Conservation (phyloP, 23 tunicate species). For the Clavelina lepadiformis region DNA sequence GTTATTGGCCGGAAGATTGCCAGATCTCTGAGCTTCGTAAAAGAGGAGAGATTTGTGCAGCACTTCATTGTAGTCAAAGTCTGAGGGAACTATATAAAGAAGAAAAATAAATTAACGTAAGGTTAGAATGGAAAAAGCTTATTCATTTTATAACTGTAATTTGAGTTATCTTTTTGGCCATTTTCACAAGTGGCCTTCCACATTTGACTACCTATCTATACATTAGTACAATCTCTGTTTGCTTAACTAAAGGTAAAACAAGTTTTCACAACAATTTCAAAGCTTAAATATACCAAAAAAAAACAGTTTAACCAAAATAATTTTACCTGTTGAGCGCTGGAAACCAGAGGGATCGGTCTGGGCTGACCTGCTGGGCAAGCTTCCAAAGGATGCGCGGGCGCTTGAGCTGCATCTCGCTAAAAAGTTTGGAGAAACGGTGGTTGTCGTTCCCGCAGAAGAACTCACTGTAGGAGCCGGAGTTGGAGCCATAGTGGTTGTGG, state of each 20-base stretch:
- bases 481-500: constrained; percentile 5
- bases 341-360: constrained; percentile 28
- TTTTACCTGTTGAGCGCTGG: constrained; percentile 12
- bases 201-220: too few species aligned
- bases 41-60: constrained; percentile 78
- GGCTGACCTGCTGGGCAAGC: constrained; percentile 24
- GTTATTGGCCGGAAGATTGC: constrained; percentile 64
- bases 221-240: too few species aligned
- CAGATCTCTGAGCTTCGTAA: constrained; percentile 98
- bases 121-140: too few species aligned
- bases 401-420: constrained; percentile 7
- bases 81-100: too few species aligned
- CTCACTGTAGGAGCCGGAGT: not conserved
- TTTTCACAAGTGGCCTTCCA: too few species aligned
- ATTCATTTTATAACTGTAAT: too few species aligned
- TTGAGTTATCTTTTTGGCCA: too few species aligned
- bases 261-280: too few species aligned
- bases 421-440: constrained; percentile 10
- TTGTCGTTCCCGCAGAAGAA: constrained; percentile 1
- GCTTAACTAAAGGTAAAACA: too few species aligned
- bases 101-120: too few species aligned
- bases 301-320: too few species aligned
- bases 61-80: constrained; percentile 79
- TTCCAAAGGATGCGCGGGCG: constrained; percentile 11
- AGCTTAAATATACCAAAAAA: too few species aligned